These are phyloP conservation scores for Cylas formicarius DNA, from an alignment of 1,140 invertebrate species.

Conservation along the genomic window DNA sequence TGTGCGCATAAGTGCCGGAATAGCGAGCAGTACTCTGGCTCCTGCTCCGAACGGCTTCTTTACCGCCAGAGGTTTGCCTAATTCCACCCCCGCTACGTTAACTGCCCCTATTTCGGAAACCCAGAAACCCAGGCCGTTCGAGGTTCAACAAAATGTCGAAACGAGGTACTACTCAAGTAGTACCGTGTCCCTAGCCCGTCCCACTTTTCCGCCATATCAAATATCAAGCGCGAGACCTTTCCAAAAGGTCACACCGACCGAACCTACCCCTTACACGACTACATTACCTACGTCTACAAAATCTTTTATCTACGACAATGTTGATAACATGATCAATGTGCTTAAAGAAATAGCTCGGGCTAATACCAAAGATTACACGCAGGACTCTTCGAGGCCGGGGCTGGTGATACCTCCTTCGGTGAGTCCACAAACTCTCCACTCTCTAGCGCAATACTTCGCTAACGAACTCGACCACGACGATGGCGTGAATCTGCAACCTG, in stretches of 20 bases:
- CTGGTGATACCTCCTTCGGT: slow-evolving; percentile 60
- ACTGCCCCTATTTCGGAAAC: slow-evolving; percentile 18
- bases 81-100: background rate
- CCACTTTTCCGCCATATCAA: slow-evolving; percentile 23
- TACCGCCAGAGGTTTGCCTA: slow-evolving; percentile 20
- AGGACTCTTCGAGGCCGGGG: slow-evolving; percentile 26
- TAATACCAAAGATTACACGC: slow-evolving; percentile 19
- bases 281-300: slow-evolving; percentile 15
- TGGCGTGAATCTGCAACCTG: slow-evolving; percentile 36
- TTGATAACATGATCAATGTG: slow-evolving; percentile 35
- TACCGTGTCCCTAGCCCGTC: background rate
- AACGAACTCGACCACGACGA: slow-evolving; percentile 56
- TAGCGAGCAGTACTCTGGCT: background rate
- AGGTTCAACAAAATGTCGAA: slow-evolving; percentile 1
- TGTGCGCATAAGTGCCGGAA: slow-evolving; percentile 1
- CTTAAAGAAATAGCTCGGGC: slow-evolving; percentile 29
- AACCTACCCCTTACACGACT: slow-evolving; percentile 17
- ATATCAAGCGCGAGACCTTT: slow-evolving; percentile 38
- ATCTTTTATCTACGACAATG: slow-evolving; percentile 27
- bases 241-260: slow-evolving; percentile 3
- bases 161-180: background rate
- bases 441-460: slow-evolving; percentile 69
- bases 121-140: slow-evolving; percentile 29
- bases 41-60: slow-evolving; percentile 20
- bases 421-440: slow-evolving; percentile 66